A percentile compares a stretch with the other conserved stretches of the same genome.
phyloP scores from a whole-genome alignment of 2,888 invertebrate species.

The Lobophora halterata region DNA sequence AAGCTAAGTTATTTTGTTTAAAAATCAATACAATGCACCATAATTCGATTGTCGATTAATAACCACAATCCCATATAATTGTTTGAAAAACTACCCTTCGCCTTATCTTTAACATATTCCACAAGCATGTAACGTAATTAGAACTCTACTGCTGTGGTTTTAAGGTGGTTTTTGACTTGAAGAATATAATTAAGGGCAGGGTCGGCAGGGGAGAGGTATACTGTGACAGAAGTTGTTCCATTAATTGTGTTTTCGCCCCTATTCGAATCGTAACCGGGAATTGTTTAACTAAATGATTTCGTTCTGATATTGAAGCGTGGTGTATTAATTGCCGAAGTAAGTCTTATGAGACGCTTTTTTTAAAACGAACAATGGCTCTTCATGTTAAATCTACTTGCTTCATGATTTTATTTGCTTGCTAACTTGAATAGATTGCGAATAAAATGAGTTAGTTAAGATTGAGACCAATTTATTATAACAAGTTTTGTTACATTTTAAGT shows the following conservation, averaged over 20 bases:
- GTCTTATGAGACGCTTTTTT: background rate
- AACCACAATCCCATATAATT: conserved; percentile 68
- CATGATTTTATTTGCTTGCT: no score
- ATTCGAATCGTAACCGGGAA: conserved; percentile 49
- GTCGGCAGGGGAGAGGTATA: conserved; percentile 34
- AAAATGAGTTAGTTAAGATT: no score
- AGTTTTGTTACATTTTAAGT: no score
- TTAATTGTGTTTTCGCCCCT: conserved; percentile 72
- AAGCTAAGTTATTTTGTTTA: no score
- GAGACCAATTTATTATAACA: no score
- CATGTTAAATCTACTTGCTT: no score
- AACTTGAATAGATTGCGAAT: no score
- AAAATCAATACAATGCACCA: conserved; percentile 48
- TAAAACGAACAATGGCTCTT: background rate
- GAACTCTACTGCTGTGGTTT: background rate
- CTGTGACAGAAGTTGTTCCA: conserved; percentile 68
- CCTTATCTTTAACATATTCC: conserved; percentile 32
- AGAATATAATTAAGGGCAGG: conserved; percentile 52
- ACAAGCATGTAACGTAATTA: background rate
- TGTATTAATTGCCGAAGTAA: no score
- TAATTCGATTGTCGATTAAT: conserved; percentile 63
- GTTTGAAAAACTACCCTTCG: conserved; percentile 67
- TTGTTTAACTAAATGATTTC: conserved; percentile 53
- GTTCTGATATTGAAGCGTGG: conserved; percentile 37
- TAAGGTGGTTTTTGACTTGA: conserved; percentile 5